phyloP scores from a whole-genome alignment of 2,113 vertebrate genomes.

The Sus scrofa region DNA sequence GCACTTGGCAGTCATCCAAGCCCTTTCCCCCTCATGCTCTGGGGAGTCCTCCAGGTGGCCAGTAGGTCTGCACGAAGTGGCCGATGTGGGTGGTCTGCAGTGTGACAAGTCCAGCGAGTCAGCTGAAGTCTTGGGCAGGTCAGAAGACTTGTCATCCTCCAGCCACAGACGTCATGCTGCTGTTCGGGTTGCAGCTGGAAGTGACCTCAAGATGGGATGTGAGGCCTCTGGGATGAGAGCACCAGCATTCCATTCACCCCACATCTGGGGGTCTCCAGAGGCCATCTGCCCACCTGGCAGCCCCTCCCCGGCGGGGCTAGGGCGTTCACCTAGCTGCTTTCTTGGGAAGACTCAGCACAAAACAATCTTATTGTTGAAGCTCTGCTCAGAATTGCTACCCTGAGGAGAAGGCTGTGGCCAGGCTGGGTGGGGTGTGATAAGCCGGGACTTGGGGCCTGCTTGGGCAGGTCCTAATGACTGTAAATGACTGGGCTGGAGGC shows the following conservation, averaged over 20 bases:
- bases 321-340: constrained; percentile 34
- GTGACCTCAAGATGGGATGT: background rate
- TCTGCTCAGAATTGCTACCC: constrained; percentile 83
- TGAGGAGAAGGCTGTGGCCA: constrained; percentile 67
- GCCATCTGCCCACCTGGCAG: background rate
- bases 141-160: background rate
- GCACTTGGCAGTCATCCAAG: background rate
- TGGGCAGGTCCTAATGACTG: constrained; percentile 79
- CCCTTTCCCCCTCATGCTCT: background rate
- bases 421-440: constrained; percentile 48
- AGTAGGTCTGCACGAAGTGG: background rate
- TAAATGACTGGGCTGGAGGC: constrained; percentile 76
- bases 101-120: background rate
- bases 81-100: rapidly evolving
- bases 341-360: constrained; percentile 77
- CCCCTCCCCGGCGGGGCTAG: background rate
- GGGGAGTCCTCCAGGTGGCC: background rate
- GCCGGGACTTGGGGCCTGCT: constrained; percentile 78
- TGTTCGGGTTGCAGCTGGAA: background rate
- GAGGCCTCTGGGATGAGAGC: background rate
- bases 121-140: background rate
- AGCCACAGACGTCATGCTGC: background rate
- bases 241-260: background rate
- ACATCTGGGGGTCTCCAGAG: background rate
- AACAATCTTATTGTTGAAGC: constrained; percentile 68